These are phyloP conservation scores for Wiebesia pumilae DNA, from an alignment of 1,140 invertebrate species.

Conservation along the genomic window DNA sequence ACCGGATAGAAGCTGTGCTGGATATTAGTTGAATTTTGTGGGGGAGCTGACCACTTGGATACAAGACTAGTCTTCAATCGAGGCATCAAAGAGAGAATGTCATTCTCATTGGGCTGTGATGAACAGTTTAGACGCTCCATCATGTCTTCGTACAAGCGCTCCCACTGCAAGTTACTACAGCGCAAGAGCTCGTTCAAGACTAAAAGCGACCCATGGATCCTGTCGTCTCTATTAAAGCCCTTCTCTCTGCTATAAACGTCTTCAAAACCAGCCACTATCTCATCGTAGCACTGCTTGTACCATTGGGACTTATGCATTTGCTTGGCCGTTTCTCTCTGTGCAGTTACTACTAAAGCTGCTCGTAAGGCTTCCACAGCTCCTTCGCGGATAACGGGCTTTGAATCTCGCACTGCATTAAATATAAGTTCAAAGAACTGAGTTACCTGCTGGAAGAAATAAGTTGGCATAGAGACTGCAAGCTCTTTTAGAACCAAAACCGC, in stretches of 20 bases:
- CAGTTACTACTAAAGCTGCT: conserved; percentile 94
- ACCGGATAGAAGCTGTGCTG: conserved; percentile 72
- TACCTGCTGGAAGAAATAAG: conserved; percentile 98
- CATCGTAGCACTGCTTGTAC: conserved; percentile 95
- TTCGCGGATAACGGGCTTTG: conserved; percentile 93
- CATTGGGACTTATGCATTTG: conserved; percentile 92
- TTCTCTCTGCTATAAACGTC: conserved; percentile 83
- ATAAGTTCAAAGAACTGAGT: conserved; percentile 97
- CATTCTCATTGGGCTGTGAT: conserved; percentile 75
- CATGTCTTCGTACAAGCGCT: conserved; percentile 85
- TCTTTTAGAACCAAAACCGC: conserved; percentile 95
- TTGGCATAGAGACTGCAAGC: conserved; percentile 95
- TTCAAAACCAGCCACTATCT: conserved; percentile 87
- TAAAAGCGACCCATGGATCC: conserved; percentile 93
- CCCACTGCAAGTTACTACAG: conserved; percentile 93
- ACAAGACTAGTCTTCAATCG: conserved; percentile 77
- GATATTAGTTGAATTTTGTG: conserved; percentile 61
- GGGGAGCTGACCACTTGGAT: conserved; percentile 73
- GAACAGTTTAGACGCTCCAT: conserved; percentile 75
- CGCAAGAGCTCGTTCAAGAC: conserved; percentile 96
- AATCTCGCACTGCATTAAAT: conserved; percentile 93
- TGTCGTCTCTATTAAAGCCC: conserved; percentile 90
- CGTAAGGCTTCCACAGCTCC: conserved; percentile 93
- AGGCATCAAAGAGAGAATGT: conserved; percentile 78
- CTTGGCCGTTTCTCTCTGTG: conserved; percentile 93